These are phyloP conservation scores for Cinara cedri DNA, from an alignment of 2,888 invertebrate species.

Conservation along the genomic window DNA sequence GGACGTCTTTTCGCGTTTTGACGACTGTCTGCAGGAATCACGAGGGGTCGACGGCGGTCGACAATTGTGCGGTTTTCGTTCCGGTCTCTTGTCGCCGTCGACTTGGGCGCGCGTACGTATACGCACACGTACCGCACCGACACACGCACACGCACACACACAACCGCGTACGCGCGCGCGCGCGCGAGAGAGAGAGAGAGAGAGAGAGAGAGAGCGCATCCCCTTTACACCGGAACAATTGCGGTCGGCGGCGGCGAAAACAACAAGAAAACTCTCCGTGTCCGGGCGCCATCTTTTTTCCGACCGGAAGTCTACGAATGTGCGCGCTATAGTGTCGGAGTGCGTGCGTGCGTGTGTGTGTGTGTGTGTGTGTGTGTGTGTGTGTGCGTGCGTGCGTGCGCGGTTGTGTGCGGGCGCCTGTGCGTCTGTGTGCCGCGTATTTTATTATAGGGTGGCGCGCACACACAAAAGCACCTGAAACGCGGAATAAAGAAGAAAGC, in stretches of 20 bases:
- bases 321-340: background rate
- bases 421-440: background rate
- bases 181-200: no score
- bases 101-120: background rate
- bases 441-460: background rate
- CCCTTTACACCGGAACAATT: conserved; percentile 39
- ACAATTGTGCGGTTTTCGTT: conserved; percentile 34
- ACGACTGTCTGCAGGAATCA: no score
- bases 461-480: conserved; percentile 42
- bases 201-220: no score
- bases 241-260: conserved; percentile 38
- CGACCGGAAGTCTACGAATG: conserved; percentile 43
- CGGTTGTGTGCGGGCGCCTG: background rate
- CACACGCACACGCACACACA: no score
- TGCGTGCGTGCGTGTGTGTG: background rate
- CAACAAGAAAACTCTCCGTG: conserved; percentile 50
- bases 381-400: background rate
- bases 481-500: conserved; percentile 39
- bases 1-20: no score
- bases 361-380: background rate
- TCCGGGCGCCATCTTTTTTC: conserved; percentile 52
- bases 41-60: conserved; percentile 11
- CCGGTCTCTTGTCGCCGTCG: conserved; percentile 1
- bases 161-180: no score
- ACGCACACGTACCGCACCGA: background rate